Base-by-base conservation (phyloP, 2,797 vertebrate genomes). In the Rhinichthys osculus region DNA sequence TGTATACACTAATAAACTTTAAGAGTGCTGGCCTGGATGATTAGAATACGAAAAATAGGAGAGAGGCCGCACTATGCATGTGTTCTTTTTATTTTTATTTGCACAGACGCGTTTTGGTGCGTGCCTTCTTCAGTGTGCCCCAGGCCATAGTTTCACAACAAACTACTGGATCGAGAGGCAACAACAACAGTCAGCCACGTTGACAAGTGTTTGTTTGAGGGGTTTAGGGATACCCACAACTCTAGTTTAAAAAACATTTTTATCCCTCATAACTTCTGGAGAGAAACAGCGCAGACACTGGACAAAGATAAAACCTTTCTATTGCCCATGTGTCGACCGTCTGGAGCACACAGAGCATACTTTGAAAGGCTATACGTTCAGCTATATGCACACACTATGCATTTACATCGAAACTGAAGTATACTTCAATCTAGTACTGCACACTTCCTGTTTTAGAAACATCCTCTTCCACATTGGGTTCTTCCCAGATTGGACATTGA, bases 391-490 rank as follows among this genome's bases (percentile, higher is more conserved):
- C 38, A 69, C 19, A 8, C 7, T 21, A 40, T 35, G 13, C 47
- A 50, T 50, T 5, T 50, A 50, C 4, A 16, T 50, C 4, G 14
- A 50, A 50, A 50, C 14, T 17, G 47, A 47, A 47, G 44, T 19
- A 69, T 69, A 23, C 54, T 59, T 10, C 40, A 23, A 35, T 38
- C 3, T 42, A 69, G 5, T 10, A 50, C 40, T 21, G 47, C 33
- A 54, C 8, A 23, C 27, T 27, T 74, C 23, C 59, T 8, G 3
- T 67, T 54, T 16, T 42, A 21, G 30, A 70, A 30, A 35, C 19
- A 74, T 77, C 81, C 35, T 77, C 54, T 71, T 19, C 21, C 7
- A 52, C 54, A 50, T 21, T 47, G 38, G 67, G 76, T 4, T 80
- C 9, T 69, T 23, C 66, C 35, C 23, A 66, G 57, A 57, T 50